phyloP scores from a whole-genome alignment of 2,888 invertebrate species.

The Blastobasis adustella region DNA sequence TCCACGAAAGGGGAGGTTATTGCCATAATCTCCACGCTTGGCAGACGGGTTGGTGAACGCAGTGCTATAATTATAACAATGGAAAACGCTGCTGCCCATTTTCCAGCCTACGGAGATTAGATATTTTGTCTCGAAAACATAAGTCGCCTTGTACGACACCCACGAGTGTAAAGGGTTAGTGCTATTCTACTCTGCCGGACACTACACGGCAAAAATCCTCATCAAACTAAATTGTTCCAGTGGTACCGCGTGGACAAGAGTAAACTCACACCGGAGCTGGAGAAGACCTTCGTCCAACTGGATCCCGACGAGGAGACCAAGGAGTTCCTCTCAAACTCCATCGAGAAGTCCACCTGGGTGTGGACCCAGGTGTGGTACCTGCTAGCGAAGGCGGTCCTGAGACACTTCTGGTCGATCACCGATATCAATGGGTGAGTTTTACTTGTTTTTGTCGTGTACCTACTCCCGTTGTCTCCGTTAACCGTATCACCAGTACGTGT shows the following conservation, averaged over 20 bases:
- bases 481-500: too few species aligned
- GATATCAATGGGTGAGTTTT: conserved; percentile 92
- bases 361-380: conserved; percentile 94
- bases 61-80: too few species aligned
- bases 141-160: too few species aligned
- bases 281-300: conserved; percentile 78
- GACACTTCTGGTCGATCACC: conserved; percentile 94
- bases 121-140: too few species aligned
- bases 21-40: too few species aligned
- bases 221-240: conserved; percentile 56
- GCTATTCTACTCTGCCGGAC: too few species aligned
- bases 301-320: conserved; percentile 83
- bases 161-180: too few species aligned
- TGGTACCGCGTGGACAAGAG: conserved; percentile 82
- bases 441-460: conserved; percentile 2
- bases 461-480: too few species aligned
- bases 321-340: conserved; percentile 81
- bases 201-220: neutral
- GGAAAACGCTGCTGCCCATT: too few species aligned
- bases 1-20: too few species aligned
- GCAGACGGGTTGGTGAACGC: too few species aligned
- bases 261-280: conserved; percentile 67
- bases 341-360: conserved; percentile 88
- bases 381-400: conserved; percentile 87
- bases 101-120: too few species aligned